Evolutionary conservation across 2,888 invertebrate species (phyloP).

Genomic region (Tridacna gigas): DNA sequence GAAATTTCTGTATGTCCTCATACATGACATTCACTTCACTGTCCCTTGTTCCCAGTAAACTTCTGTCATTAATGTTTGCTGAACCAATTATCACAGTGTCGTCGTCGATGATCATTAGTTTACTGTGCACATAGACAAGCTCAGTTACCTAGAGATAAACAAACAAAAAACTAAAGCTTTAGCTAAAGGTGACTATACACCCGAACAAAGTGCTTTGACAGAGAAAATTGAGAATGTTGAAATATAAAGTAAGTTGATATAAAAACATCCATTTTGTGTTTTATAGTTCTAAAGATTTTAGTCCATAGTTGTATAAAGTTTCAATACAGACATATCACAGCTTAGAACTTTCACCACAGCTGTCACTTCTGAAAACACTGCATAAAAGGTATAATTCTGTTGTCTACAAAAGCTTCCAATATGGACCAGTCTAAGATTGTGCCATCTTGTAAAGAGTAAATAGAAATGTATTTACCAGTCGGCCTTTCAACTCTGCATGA

Average conservation of each 20-base stretch:
- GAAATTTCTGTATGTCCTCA: slow-evolving; percentile 87
- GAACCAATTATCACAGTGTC: slow-evolving; percentile 96
- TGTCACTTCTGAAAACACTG: too few relatives aligned
- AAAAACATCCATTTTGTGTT: too few relatives aligned
- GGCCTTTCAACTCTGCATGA: slow-evolving; percentile 91
- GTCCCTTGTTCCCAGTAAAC: slow-evolving; percentile 96
- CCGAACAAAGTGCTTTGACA: background rate
- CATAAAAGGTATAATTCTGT: too few relatives aligned
- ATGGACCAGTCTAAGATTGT: too few relatives aligned
- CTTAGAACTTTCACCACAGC: too few relatives aligned
- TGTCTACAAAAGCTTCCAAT: too few relatives aligned
- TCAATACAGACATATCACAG: too few relatives aligned
- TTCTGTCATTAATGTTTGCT: slow-evolving; percentile 98
- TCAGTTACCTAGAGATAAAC: slow-evolving; percentile 90
- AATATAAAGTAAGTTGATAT: too few relatives aligned
- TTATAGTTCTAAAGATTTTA: too few relatives aligned
- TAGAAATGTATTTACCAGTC: slow-evolving; percentile 83
- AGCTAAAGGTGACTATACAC: too few relatives aligned
- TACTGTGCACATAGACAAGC: slow-evolving; percentile 98
- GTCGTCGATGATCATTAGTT: slow-evolving; percentile 97
- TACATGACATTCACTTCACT: slow-evolving; percentile 95
- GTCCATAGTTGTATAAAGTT: too few relatives aligned
- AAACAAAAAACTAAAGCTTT: background rate
- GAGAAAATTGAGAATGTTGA: too few relatives aligned
- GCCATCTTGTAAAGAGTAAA: background rate